Evolutionary conservation across 2,113 vertebrate species (phyloP).

Genomic region (Illadopsis cleaveri): DNA sequence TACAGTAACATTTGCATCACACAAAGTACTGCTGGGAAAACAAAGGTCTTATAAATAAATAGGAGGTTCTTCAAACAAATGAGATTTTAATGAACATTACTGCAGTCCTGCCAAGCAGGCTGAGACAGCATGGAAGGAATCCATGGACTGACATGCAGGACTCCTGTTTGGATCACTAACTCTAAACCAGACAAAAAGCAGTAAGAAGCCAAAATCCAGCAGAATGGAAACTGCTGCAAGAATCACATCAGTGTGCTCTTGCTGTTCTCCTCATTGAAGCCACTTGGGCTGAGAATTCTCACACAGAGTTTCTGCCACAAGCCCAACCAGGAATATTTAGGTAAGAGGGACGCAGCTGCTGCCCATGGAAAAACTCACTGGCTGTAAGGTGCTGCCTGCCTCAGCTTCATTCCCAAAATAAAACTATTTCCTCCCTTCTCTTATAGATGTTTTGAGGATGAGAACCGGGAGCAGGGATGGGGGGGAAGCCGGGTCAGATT

Average conservation of each 20-base stretch:
- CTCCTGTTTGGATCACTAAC: background rate
- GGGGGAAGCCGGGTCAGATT: background rate
- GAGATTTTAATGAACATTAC: background rate
- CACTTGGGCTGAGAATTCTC: background rate
- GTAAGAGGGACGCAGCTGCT: background rate
- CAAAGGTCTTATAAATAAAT: background rate
- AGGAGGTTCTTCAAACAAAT: background rate
- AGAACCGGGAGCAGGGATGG: background rate
- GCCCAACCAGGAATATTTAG: background rate
- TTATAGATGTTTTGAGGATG: fast-evolving
- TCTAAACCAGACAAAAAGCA: background rate
- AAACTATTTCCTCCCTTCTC: background rate
- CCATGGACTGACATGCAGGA: background rate
- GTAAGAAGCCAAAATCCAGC: background rate
- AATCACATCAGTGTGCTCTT: fast-evolving
- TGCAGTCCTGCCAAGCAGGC: background rate
- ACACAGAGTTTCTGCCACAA: background rate
- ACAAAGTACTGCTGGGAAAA: background rate
- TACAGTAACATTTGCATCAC: background rate
- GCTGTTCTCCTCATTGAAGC: background rate
- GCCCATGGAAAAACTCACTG: background rate
- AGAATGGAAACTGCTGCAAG: background rate
- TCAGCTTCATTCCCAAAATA: background rate
- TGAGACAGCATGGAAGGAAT: background rate
- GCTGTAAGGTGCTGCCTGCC: background rate